Percentiles rank a stretch among this genome's conserved stretches.
Conservation (phyloP, 2,113 vertebrate species). For the Paraplagusia blochii region DNA sequence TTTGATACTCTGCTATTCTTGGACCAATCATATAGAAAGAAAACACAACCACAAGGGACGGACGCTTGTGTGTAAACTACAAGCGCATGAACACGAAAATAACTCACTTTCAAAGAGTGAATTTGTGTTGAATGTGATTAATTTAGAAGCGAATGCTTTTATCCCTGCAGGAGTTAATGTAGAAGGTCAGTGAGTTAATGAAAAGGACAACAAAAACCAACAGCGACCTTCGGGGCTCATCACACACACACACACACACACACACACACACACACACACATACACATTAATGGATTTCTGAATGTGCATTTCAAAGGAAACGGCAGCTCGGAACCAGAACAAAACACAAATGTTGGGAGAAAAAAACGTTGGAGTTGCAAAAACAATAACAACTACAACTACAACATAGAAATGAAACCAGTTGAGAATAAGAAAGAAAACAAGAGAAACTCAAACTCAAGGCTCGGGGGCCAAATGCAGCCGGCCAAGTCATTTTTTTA, state of each 20-base stretch:
- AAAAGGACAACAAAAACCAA: conserved; percentile 20
- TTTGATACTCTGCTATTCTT: too few species aligned
- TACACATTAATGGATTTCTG: background rate
- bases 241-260: background rate
- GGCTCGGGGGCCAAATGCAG: too few species aligned
- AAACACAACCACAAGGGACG: background rate
- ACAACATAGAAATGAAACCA: background rate
- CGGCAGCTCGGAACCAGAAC: too few species aligned
- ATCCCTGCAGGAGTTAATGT: conserved; percentile 18
- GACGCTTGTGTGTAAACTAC: too few species aligned
- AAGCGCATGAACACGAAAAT: too few species aligned
- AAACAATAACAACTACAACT: background rate
- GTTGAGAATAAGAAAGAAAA: too few species aligned
- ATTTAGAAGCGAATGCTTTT: conserved; percentile 34
- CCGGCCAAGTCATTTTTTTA: too few species aligned
- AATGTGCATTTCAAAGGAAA: too few species aligned
- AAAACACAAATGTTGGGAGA: background rate
- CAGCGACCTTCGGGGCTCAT: conserved; percentile 33
- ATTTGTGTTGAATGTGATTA: conserved; percentile 19
- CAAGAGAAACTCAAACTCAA: too few species aligned
- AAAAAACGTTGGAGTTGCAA: background rate
- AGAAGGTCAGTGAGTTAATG: conserved; percentile 36
- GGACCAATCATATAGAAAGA: too few species aligned
- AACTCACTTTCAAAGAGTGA: background rate
- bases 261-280: background rate